Percentiles rank a stretch among this genome's conserved stretches.
Conservation (phyloP, 2,797 vertebrate genomes). For the Serranus cabrilla region DNA sequence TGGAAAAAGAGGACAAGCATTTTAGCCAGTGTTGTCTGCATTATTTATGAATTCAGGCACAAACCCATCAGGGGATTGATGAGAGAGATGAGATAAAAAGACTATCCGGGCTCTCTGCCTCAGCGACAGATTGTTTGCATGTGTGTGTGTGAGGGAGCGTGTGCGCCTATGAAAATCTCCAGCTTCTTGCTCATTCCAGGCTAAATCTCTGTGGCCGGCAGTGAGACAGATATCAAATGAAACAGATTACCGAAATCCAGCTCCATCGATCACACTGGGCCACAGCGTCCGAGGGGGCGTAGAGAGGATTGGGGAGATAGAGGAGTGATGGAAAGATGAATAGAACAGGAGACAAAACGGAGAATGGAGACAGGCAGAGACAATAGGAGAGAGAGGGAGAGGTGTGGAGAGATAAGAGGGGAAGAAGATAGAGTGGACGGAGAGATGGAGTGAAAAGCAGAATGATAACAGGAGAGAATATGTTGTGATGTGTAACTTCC, state of each 20-base stretch:
- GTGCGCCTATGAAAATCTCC: constrained; percentile 54
- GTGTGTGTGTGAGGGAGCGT: constrained; percentile 16
- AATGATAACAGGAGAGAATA: constrained; percentile 24
- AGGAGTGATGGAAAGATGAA: constrained; percentile 45
- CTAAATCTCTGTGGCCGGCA: constrained; percentile 66
- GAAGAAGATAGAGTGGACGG: constrained; percentile 6
- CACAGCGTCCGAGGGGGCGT: constrained; percentile 10
- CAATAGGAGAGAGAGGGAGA: constrained; percentile 14
- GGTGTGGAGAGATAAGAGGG: constrained; percentile 15
- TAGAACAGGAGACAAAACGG: constrained; percentile 29
- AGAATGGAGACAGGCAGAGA: constrained; percentile 19
- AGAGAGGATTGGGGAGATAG: constrained; percentile 37
- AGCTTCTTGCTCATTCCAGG: constrained; percentile 59
- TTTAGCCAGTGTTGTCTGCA: constrained; percentile 50
- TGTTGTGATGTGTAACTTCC: constrained; percentile 27
- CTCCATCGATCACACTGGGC: constrained; percentile 73
- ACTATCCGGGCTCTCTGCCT: constrained; percentile 53
- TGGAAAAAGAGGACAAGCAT: constrained; percentile 7
- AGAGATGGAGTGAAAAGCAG: constrained; percentile 28
- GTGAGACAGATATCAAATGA: constrained; percentile 75
- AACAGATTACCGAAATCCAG: constrained; percentile 77
- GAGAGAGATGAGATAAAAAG: constrained; percentile 68
- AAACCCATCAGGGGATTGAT: constrained; percentile 57
- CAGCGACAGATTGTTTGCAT: constrained; percentile 55
- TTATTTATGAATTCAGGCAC: constrained; percentile 68